These are phyloP conservation scores for Enteromius mattozi DNA, from an alignment of 2,797 vertebrate genomes.

Conservation along the genomic window DNA sequence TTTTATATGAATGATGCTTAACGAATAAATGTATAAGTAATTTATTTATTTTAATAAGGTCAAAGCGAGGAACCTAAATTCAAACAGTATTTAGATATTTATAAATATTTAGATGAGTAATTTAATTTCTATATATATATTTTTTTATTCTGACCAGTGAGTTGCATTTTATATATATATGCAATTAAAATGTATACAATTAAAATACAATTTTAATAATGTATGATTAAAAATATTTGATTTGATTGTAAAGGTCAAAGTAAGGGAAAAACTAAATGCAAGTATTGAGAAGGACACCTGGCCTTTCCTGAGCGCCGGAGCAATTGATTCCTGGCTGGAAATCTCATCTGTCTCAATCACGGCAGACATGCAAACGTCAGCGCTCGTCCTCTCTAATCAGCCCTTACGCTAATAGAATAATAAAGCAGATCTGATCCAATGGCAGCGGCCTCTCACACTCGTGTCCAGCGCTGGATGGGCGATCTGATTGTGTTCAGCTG, in stretches of 20 bases:
- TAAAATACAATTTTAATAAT: neutral
- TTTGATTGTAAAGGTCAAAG: neutral
- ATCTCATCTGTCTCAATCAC: conserved; percentile 61
- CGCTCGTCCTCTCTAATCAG: conserved; percentile 41
- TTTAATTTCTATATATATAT: no score
- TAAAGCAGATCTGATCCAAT: conserved; percentile 9
- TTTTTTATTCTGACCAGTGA: neutral
- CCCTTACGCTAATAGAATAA: conserved; percentile 37
- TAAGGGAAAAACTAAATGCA: neutral
- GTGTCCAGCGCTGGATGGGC: neutral
- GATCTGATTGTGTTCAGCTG: conserved; percentile 13
- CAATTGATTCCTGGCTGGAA: conserved; percentile 32
- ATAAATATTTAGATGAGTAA: neutral
- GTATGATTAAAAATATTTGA: neutral
- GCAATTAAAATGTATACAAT: neutral
- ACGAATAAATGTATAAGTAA: neutral
- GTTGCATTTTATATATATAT: neutral
- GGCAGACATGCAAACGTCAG: conserved; percentile 60
- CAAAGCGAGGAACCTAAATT: neutral
- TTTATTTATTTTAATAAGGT: neutral
- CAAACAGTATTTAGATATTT: neutral
- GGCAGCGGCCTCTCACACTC: neutral
- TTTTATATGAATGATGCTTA: neutral
- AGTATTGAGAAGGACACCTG: conserved; percentile 22
- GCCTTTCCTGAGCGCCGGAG: conserved; percentile 26